Evolutionary conservation across 2,113 vertebrate species (phyloP).

Genomic region (Gopherus flavomarginatus): DNA sequence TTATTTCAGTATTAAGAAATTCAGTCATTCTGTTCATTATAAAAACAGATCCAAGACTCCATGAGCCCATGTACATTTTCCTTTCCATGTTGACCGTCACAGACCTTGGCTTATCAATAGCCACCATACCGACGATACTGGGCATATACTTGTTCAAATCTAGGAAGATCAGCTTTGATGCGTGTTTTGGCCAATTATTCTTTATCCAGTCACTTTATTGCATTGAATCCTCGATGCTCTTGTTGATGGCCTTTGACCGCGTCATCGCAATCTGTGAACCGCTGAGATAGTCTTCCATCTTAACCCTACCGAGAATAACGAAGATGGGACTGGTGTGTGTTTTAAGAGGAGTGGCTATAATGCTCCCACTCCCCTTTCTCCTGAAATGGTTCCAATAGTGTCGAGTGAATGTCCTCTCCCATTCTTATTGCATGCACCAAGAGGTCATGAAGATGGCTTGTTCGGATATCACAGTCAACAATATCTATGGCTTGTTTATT

Average conservation of each 20-base stretch:
- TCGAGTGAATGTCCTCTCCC: not conserved
- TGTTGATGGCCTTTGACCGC: not conserved
- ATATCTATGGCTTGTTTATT: not conserved
- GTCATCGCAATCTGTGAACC: not conserved
- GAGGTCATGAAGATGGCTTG: not conserved
- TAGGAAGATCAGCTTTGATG: not conserved
- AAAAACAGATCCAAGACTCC: not conserved
- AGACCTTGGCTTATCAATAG: not conserved
- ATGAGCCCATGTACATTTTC: not conserved
- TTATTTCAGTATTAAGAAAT: not conserved
- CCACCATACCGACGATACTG: not conserved
- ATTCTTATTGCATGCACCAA: not conserved
- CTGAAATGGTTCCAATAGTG: not conserved
- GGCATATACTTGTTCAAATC: not conserved
- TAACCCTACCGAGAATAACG: not conserved
- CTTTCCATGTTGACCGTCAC: not conserved
- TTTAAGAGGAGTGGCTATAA: fast-evolving
- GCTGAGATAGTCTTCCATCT: fast-evolving
- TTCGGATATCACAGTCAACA: not conserved
- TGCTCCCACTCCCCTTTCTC: not conserved
- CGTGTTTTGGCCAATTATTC: not conserved
- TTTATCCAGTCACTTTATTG: not conserved
- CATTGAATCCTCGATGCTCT: not conserved
- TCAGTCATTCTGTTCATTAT: not conserved
- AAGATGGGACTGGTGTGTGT: not conserved